Evolutionary conservation across 2,113 vertebrate species (phyloP).

Genomic region (Gallinago paraguaiae): DNA sequence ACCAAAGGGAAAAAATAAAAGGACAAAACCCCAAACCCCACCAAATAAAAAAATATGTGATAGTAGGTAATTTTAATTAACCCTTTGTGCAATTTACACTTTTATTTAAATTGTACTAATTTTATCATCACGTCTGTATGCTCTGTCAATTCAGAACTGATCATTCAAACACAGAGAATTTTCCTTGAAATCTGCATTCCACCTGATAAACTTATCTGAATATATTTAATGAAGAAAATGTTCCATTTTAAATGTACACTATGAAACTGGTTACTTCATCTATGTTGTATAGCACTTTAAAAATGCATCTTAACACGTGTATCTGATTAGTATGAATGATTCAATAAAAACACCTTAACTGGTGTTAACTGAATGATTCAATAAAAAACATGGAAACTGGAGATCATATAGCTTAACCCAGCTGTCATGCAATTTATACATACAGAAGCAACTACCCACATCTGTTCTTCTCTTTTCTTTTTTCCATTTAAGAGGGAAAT

Average conservation of each 20-base stretch:
- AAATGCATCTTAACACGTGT: background rate
- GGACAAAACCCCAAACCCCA: fast-evolving
- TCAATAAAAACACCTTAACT: constrained; percentile 24
- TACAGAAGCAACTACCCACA: constrained; percentile 55
- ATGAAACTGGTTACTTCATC: background rate
- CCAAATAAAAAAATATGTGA: background rate
- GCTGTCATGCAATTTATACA: constrained; percentile 63
- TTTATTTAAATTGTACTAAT: background rate
- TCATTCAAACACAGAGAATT: background rate
- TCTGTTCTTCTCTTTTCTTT: constrained; percentile 64
- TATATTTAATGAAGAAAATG: constrained; percentile 15
- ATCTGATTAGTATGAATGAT: constrained; percentile 41
- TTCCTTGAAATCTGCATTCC: background rate
- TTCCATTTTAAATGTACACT: background rate
- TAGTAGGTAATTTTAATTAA: background rate
- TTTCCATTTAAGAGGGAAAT: constrained; percentile 70
- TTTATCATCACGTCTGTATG: background rate
- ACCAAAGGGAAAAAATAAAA: background rate
- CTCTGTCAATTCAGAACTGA: background rate
- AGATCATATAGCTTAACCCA: constrained; percentile 51
- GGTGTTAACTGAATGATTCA: background rate
- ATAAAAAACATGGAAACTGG: constrained; percentile 21
- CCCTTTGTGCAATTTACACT: background rate
- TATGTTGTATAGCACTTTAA: background rate
- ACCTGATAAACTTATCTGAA: background rate